Evolutionary conservation across 2,888 invertebrate species (phyloP).

Genomic region (Nomada hirtipes): DNA sequence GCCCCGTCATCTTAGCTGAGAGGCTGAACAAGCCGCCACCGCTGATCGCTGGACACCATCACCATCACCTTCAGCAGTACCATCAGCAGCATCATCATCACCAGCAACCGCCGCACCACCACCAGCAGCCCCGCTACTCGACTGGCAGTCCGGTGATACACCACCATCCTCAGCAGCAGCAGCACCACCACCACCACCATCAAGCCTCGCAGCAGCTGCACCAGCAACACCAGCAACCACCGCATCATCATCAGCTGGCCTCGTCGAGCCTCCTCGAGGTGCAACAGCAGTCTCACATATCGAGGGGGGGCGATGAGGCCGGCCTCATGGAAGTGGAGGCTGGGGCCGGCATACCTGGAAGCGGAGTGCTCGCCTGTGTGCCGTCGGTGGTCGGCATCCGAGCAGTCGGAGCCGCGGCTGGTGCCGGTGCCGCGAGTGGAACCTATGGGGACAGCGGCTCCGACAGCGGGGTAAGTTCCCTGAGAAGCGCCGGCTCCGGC

Average conservation of each 20-base stretch:
- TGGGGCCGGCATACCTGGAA: conserved; percentile 78
- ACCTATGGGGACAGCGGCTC: conserved; percentile 86
- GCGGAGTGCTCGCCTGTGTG: conserved; percentile 70
- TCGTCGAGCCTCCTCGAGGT: conserved; percentile 72
- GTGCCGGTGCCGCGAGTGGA: conserved; percentile 68
- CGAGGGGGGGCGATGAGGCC: conserved; percentile 80
- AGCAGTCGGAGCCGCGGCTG: conserved; percentile 71
- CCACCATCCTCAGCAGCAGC: conserved; percentile 72
- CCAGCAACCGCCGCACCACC: conserved; percentile 51
- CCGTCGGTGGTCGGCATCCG: conserved; percentile 60
- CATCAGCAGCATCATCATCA: conserved; percentile 69
- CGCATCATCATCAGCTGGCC: conserved; percentile 66
- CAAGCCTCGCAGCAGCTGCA: conserved; percentile 43
- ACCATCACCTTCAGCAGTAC: conserved; percentile 73
- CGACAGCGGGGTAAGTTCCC: conserved; percentile 91
- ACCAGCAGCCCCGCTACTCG: conserved; percentile 38
- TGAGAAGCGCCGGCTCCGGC: conserved; percentile 89
- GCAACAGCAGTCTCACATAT: conserved; percentile 72
- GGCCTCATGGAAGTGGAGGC: conserved; percentile 80
- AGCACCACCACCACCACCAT: conserved; percentile 49
- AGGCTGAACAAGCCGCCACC: conserved; percentile 81
- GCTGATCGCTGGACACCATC: conserved; percentile 72
- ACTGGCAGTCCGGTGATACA: conserved; percentile 26
- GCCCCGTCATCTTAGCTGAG: conserved; percentile 82
- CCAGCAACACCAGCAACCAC: conserved; percentile 68